Base-by-base conservation (phyloP, 1,140 invertebrate genomes). In the Euura lappo region DNA sequence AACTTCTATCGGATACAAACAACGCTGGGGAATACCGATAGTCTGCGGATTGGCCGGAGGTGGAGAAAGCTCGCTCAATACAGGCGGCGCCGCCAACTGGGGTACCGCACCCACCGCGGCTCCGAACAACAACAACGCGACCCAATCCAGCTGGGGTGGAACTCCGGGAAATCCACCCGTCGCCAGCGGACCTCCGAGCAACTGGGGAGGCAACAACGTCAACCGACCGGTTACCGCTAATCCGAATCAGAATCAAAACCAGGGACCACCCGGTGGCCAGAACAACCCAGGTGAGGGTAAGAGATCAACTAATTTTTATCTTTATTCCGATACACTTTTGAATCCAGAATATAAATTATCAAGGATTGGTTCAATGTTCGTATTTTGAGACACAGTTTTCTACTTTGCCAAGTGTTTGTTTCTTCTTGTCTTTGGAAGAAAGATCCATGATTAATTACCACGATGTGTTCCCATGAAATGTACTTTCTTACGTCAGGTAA, bases 41-140 rank as follows among this genome's bases (percentile, higher is more conserved):
- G 84, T 88, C 45, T 81, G 93, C 74, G 89, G 93, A 71, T 87
- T 95, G n/a, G 87, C 89, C 65, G 94, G 94, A 66, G 94, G 94
- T 44, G 94, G 94, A 51, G 94, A 95, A 83, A 94, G 91, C 84
- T 94, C 93, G 43, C 89, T 94, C 68, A 94, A 93, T 82, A 92
- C 91, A 77, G 91, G 91, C 70, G 84, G 83, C 71, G 91, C 91
- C 60, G 87, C 90, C n/a, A 93, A 92, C 73, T 94, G 93, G 93
- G 93, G 92, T 65, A 91, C 92, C 68, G 90, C 92, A 64, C 92
- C 93, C 76, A 88, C 90, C 72, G 91, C 91, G 80, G 88, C 89
- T 77, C 84, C 90, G 71, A 89, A 88, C 80, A 90, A 90, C 75
- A 93, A 92, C 81, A 93, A 92, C 78, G 87, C 78, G 42, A 85